phyloP scores from a whole-genome alignment of 2,113 vertebrate genomes.

The Pipra filicauda region DNA sequence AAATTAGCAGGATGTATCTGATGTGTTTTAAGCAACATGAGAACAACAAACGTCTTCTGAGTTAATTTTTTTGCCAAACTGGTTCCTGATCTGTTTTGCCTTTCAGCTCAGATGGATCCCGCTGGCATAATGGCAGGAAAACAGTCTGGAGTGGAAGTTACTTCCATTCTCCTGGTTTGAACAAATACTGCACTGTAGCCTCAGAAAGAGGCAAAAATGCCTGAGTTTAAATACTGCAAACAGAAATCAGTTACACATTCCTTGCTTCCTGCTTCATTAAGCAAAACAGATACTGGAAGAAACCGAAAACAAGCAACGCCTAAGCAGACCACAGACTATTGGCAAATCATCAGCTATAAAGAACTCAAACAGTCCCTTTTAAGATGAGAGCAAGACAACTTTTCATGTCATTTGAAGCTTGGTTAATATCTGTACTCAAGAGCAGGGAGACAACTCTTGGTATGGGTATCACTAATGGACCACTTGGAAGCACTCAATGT shows the following conservation, averaged over 20 bases:
- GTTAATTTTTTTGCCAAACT: not conserved
- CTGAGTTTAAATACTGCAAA: not conserved
- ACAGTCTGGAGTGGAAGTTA: not conserved
- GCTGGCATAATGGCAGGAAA: not conserved
- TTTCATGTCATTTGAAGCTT: not conserved
- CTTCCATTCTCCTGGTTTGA: not conserved
- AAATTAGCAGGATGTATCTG: not conserved
- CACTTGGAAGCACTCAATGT: rapidly evolving
- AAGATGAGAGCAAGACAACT: not conserved
- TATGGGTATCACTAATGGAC: not conserved
- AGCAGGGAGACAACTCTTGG: not conserved
- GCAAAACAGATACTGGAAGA: slow-evolving; percentile 32
- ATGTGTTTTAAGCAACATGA: not conserved
- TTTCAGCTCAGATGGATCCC: not conserved
- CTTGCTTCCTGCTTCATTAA: not conserved
- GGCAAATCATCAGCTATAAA: not conserved
- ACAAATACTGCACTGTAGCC: not conserved
- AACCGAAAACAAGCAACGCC: not conserved
- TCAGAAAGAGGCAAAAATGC: not conserved
- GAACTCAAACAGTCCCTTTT: not conserved
- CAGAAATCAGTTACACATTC: slow-evolving; percentile 33
- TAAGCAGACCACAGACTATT: not conserved
- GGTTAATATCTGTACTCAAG: not conserved
- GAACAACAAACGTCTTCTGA: not conserved
- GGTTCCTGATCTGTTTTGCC: not conserved